Conservation (phyloP, 53 echinoderm and acorn worm genomes). For the Echinarachnius parma region DNA sequence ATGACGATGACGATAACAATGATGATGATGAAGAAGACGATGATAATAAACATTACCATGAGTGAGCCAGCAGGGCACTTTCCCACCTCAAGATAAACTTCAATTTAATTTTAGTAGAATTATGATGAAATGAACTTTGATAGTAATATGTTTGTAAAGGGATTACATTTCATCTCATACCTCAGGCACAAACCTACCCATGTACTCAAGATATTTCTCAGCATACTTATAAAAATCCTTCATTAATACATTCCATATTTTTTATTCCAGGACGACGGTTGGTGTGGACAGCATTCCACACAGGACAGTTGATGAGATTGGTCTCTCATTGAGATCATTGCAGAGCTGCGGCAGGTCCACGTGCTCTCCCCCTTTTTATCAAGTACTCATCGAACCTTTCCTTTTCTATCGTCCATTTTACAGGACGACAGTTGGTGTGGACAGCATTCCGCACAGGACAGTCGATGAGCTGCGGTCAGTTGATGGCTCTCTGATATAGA, state of each 20-base stretch:
- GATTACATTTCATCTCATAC: too few relatives aligned
- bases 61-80: too few relatives aligned
- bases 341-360: slow-evolving; percentile 85
- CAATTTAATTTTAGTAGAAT: too few relatives aligned
- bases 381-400: too few relatives aligned
- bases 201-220: too few relatives aligned
- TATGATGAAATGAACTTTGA: too few relatives aligned
- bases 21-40: not conserved
- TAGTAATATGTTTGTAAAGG: too few relatives aligned
- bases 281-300: slow-evolving; percentile 27
- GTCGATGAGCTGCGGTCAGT: slow-evolving; percentile 56
- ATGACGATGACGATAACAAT: slow-evolving; percentile 5
- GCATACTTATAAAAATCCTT: too few relatives aligned
- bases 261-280: slow-evolving; percentile 14
- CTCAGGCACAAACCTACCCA: too few relatives aligned
- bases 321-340: slow-evolving; percentile 60
- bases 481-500: slow-evolving; percentile 64
- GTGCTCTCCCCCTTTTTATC: slow-evolving; percentile 72
- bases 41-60: too few relatives aligned
- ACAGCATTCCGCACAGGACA: slow-evolving; percentile 24
- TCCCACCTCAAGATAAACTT: too few relatives aligned
- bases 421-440: slow-evolving; percentile 18
- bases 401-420: not conserved
- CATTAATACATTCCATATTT: too few relatives aligned
- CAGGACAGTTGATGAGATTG: slow-evolving; percentile 53